Evolutionary conservation across 2,113 vertebrate genomes (phyloP).

Genomic region (Lutjanus erythropterus): DNA sequence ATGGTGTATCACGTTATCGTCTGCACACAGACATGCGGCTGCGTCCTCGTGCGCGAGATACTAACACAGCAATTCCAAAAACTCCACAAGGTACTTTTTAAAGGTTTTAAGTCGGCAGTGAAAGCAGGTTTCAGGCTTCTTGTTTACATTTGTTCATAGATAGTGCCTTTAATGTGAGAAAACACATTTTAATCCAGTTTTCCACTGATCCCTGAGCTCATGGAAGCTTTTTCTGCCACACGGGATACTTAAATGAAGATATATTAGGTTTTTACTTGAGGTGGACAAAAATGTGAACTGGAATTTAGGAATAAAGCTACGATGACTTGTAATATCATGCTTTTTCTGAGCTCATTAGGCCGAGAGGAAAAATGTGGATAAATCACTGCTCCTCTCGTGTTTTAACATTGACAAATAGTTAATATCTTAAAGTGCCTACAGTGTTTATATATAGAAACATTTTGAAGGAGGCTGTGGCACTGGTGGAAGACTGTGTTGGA

Average conservation of each 20-base stretch:
- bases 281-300: background rate
- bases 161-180: background rate
- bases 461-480: constrained; percentile 20
- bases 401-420: constrained; percentile 29
- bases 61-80: too few species aligned
- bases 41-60: too few species aligned
- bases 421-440: constrained; percentile 54
- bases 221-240: background rate
- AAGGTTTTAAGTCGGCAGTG: too few species aligned
- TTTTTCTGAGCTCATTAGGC: constrained; percentile 3
- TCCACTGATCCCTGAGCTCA: background rate
- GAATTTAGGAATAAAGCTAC: background rate
- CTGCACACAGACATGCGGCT: too few species aligned
- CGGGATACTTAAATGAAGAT: background rate
- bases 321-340: background rate
- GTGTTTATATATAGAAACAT: constrained; percentile 34
- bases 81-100: too few species aligned
- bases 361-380: background rate
- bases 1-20: too few species aligned
- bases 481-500: constrained; percentile 17
- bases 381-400: constrained; percentile 1
- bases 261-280: background rate
- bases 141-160: background rate
- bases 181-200: background rate
- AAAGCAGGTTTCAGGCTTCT: too few species aligned